Percentiles rank a stretch among this genome's conserved stretches.
Evolutionary conservation across 2,888 invertebrate species (phyloP).

Genomic region (Asteroscopus sphinx): DNA sequence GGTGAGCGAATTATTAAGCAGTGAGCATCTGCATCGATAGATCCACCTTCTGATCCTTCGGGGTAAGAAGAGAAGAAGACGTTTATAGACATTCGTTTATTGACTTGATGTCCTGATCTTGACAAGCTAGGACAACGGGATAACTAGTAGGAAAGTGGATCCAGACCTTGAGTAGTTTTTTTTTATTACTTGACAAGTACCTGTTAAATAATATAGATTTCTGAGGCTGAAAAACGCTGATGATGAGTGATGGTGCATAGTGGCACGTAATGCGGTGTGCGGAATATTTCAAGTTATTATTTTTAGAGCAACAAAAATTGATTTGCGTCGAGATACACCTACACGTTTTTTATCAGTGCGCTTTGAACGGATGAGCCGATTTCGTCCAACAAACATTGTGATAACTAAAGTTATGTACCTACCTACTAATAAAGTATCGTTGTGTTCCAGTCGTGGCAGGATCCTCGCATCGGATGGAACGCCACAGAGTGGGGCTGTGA

Average conservation of each 20-base stretch:
- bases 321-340: constrained; percentile 11
- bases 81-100: no score
- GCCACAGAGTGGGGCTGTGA: constrained; percentile 91
- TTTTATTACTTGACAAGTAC: no score
- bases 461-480: constrained; percentile 94
- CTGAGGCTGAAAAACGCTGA: no score
- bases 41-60: background rate
- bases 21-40: background rate
- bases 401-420: background rate
- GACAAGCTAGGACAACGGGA: no score
- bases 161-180: no score
- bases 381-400: background rate
- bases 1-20: constrained; percentile 77
- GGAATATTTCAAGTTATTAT: no score
- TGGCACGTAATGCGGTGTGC: no score
- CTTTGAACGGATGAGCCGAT: constrained; percentile 25
- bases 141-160: no score
- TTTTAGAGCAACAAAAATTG: background rate
- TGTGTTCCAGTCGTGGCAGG: constrained; percentile 92
- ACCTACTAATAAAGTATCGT: background rate
- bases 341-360: constrained; percentile 31
- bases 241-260: no score
- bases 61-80: background rate
- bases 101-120: no score
- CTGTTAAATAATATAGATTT: no score